phyloP scores from a whole-genome alignment of 2,888 invertebrate genomes.

The Neoitamus cyanurus region DNA sequence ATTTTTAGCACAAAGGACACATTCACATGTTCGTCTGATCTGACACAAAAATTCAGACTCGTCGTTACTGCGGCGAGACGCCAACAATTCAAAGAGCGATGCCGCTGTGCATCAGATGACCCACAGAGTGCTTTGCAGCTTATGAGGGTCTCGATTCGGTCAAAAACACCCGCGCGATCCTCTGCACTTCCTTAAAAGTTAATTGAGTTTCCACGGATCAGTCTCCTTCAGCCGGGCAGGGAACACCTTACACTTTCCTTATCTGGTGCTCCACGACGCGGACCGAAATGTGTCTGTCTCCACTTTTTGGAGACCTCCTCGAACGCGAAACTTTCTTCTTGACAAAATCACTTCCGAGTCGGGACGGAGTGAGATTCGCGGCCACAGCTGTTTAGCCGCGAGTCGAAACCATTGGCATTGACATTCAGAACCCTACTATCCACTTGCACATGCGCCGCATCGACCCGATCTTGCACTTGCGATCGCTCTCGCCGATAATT shows the following conservation, averaged over 20 bases:
- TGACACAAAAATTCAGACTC: conserved; percentile 22
- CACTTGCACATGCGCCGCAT: conserved; percentile 29
- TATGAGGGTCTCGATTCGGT: background rate
- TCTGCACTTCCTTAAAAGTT: background rate
- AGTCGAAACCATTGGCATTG: conserved; percentile 7
- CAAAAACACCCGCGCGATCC: background rate
- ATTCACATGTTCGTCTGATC: conserved; percentile 36
- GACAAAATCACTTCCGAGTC: conserved; percentile 7
- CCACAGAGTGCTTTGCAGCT: background rate
- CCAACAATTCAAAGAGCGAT: background rate
- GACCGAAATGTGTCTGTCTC: background rate
- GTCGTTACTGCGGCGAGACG: background rate
- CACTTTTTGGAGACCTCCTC: background rate
- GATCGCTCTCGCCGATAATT: conserved; percentile 20
- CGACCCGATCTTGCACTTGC: background rate
- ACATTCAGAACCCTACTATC: conserved; percentile 37
- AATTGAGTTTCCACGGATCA: background rate
- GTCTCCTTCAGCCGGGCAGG: background rate
- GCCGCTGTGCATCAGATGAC: background rate
- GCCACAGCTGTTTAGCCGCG: background rate
- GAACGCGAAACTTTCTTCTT: background rate
- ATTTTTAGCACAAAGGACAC: conserved; percentile 44
- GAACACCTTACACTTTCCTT: no score
- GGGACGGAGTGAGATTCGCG: background rate
- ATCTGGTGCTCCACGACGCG: background rate